Conservation (phyloP, 2,888 invertebrate genomes). For the Oscheius sp. region DNA sequence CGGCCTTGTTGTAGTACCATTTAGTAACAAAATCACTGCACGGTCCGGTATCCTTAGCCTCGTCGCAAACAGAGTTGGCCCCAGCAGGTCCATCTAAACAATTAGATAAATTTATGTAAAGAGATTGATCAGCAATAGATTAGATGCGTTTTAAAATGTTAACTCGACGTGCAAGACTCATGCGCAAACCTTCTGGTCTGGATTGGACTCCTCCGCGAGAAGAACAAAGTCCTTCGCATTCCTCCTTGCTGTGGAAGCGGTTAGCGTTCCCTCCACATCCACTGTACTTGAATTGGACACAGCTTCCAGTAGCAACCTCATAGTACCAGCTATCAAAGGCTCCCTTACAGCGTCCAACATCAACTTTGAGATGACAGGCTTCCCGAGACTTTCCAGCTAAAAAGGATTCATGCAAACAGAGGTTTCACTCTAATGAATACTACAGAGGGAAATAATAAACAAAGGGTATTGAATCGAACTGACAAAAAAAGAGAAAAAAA, state of each 20-base stretch:
- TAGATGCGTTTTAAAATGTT: not conserved
- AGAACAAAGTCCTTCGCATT: slow-evolving; percentile 63
- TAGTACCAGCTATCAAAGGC: slow-evolving; percentile 69
- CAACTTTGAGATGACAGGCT: slow-evolving; percentile 65
- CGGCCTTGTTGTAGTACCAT: slow-evolving; percentile 67
- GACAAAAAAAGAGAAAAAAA: too few species aligned
- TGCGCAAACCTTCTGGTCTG: slow-evolving; percentile 8
- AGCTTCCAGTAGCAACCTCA: slow-evolving; percentile 67
- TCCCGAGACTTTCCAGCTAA: slow-evolving; percentile 62
- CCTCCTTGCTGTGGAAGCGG: slow-evolving; percentile 61
- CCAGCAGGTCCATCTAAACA: slow-evolving; percentile 54
- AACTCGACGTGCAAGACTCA: not conserved
- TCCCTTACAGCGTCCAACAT: slow-evolving; percentile 69
- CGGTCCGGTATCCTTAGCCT: slow-evolving; percentile 69
- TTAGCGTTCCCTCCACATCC: slow-evolving; percentile 72
- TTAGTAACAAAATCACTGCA: slow-evolving; percentile 64
- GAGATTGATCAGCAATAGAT: slow-evolving; percentile 1
- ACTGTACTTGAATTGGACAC: slow-evolving; percentile 69
- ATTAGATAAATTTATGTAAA: not conserved
- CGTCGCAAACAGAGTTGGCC: slow-evolving; percentile 63
- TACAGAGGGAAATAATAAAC: not conserved
- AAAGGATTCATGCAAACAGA: slow-evolving; percentile 35
- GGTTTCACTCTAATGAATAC: slow-evolving; percentile 5
- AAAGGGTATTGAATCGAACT: too few species aligned
- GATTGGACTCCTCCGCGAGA: slow-evolving; percentile 11